Evolutionary conservation across 2,797 vertebrate species (phyloP).

Genomic region (Glossophaga mutica): DNA sequence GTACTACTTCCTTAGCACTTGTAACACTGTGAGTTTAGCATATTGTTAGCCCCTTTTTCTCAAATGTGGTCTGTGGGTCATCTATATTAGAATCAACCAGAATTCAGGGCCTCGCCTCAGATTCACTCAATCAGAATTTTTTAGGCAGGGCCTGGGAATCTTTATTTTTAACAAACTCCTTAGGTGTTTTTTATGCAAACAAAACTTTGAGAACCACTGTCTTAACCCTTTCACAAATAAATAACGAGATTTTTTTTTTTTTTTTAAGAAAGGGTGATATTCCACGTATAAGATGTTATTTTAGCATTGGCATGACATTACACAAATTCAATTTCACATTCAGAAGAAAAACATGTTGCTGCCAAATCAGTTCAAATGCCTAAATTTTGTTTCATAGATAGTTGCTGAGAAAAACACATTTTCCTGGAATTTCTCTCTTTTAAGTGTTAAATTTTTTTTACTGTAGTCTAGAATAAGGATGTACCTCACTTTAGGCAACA

Average conservation of each 20-base stretch:
- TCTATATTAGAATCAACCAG: neutral
- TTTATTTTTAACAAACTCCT: constrained; percentile 21
- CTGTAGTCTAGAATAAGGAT: constrained; percentile 65
- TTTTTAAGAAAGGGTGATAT: constrained; percentile 68
- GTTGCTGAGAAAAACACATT: constrained; percentile 73
- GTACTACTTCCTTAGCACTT: constrained; percentile 18
- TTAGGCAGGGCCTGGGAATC: neutral
- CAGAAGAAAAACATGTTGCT: constrained; percentile 70
- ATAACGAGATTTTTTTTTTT: constrained; percentile 46
- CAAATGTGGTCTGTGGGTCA: neutral
- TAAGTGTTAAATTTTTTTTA: constrained; percentile 70
- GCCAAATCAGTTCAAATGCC: constrained; percentile 79
- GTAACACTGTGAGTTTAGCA: constrained; percentile 12
- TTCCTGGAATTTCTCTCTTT: constrained; percentile 78
- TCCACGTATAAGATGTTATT: constrained; percentile 75
- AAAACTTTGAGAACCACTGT: constrained; percentile 58
- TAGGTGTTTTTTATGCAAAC: constrained; percentile 34
- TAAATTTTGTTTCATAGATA: constrained; percentile 77
- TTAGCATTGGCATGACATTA: constrained; percentile 77
- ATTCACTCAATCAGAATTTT: neutral
- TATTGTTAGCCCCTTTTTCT: neutral
- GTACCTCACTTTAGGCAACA: constrained; percentile 61
- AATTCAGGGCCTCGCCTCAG: neutral
- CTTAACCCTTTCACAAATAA: constrained; percentile 67
- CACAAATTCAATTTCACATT: constrained; percentile 78